A percentile compares a stretch with the other conserved stretches of the same genome.
phyloP scores from a whole-genome alignment of 1,140 invertebrate genomes.

The Atopsyche davidsoni region DNA sequence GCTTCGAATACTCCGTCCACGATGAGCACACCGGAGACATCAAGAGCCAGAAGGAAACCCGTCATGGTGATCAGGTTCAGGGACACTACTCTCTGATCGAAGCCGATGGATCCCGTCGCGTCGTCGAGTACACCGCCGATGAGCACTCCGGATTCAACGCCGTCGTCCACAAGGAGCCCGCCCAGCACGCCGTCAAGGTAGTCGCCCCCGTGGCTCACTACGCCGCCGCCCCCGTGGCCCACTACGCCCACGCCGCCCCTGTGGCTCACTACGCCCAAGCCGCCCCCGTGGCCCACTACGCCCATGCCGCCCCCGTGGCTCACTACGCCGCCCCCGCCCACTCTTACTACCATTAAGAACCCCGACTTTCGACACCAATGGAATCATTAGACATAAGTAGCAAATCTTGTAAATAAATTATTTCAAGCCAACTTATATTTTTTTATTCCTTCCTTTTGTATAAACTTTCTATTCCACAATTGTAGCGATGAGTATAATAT shows the following conservation, averaged over 20 bases:
- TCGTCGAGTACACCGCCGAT: constrained; percentile 68
- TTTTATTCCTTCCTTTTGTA: too few species aligned
- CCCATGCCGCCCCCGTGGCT: constrained; percentile 19
- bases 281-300: constrained; percentile 25
- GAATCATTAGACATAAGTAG: neutral
- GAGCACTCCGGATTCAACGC: constrained; percentile 66
- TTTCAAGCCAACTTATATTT: constrained; percentile 10
- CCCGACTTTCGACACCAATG: neutral
- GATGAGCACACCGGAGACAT: constrained; percentile 54
- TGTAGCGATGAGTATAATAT: too few species aligned
- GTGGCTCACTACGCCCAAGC: constrained; percentile 36
- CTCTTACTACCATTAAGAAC: constrained; percentile 10
- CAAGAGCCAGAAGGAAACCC: constrained; percentile 54
- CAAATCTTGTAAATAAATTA: constrained; percentile 17
- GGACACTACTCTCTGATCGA: constrained; percentile 55
- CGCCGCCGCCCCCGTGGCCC: constrained; percentile 28
- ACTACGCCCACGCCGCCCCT: constrained; percentile 34
- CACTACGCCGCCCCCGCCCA: constrained; percentile 30
- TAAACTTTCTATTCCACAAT: too few species aligned
- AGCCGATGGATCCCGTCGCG: constrained; percentile 62
- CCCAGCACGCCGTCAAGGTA: constrained; percentile 38
- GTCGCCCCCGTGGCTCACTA: constrained; percentile 22
- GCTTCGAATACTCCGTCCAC: constrained; percentile 49
- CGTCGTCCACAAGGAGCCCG: constrained; percentile 52
- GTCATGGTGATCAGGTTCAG: constrained; percentile 53